These are phyloP conservation scores for Drosophila ambigua DNA, from an alignment of 1,140 invertebrate species.

Conservation along the genomic window DNA sequence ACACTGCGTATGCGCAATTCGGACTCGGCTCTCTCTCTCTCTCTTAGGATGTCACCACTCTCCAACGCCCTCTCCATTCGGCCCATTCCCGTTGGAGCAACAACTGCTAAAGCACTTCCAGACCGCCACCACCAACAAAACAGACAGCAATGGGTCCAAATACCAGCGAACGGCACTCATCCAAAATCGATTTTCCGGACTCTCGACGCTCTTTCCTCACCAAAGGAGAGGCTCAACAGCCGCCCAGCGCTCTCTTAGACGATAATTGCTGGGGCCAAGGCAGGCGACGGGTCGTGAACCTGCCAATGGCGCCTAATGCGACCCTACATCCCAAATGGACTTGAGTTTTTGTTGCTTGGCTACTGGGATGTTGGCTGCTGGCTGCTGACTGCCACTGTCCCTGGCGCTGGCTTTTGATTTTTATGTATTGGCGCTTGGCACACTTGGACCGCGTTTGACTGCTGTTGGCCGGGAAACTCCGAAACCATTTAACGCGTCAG, in stretches of 20 bases:
- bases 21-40: not conserved
- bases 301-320: constrained; percentile 63
- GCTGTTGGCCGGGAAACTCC: constrained; percentile 70
- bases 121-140: constrained; percentile 57
- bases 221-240: constrained; percentile 16
- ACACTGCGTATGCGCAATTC: constrained; percentile 68
- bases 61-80: constrained; percentile 2
- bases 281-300: constrained; percentile 73
- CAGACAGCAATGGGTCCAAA: constrained; percentile 22
- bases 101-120: constrained; percentile 58
- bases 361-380: too few species aligned
- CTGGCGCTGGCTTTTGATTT: constrained; percentile 65
- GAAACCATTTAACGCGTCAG: constrained; percentile 79
- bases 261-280: constrained; percentile 60
- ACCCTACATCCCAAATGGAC: constrained; percentile 63
- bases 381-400: constrained; percentile 1
- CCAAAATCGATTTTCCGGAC: constrained; percentile 67
- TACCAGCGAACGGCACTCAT: constrained; percentile 20
- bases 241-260: constrained; percentile 34
- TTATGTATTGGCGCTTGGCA: constrained; percentile 74
- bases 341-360: constrained; percentile 38
- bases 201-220: constrained; percentile 32
- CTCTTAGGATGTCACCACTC: not conserved
- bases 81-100: constrained; percentile 34
- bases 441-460: constrained; percentile 52